Evolutionary conservation across 1,140 invertebrate species (phyloP).

Genomic region (Venturia canescens): DNA sequence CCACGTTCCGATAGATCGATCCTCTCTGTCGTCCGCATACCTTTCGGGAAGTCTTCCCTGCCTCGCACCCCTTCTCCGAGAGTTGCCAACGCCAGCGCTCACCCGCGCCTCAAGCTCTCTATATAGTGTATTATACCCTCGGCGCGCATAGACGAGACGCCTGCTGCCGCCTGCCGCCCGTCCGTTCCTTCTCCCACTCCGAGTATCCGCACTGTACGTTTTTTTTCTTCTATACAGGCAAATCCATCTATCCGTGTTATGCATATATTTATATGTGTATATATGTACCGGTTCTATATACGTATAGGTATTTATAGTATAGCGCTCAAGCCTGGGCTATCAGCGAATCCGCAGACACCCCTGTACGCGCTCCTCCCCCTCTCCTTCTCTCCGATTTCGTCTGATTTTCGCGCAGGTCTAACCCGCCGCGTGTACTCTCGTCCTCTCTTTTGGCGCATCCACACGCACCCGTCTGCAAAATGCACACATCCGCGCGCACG

Average conservation of each 20-base stretch:
- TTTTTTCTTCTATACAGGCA: background rate
- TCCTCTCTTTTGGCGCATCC: slow-evolving; percentile 45
- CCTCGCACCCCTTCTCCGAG: no score
- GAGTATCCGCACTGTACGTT: background rate
- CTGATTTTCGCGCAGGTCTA: slow-evolving; percentile 45
- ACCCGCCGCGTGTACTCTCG: slow-evolving; percentile 53
- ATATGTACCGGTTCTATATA: background rate
- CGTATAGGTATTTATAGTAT: background rate
- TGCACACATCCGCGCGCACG: slow-evolving; percentile 49
- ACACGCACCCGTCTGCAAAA: slow-evolving; percentile 32
- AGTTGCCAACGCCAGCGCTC: slow-evolving; percentile 44
- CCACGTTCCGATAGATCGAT: slow-evolving; percentile 72
- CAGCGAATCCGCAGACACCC: slow-evolving; percentile 12
- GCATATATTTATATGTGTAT: background rate
- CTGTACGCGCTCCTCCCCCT: background rate
- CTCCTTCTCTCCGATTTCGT: background rate
- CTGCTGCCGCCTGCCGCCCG: no score
- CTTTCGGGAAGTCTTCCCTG: slow-evolving; percentile 52
- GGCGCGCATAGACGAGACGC: slow-evolving; percentile 23
- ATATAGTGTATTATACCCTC: slow-evolving; percentile 21
- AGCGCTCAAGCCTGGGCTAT: slow-evolving; percentile 13
- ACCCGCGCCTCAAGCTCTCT: slow-evolving; percentile 54
- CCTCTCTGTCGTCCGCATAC: slow-evolving; percentile 68
- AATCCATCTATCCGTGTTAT: background rate
- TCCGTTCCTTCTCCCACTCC: slow-evolving; percentile 55